These are phyloP conservation scores for Lycaon pictus DNA, from an alignment of 2,113 vertebrate genomes.

Conservation along the genomic window DNA sequence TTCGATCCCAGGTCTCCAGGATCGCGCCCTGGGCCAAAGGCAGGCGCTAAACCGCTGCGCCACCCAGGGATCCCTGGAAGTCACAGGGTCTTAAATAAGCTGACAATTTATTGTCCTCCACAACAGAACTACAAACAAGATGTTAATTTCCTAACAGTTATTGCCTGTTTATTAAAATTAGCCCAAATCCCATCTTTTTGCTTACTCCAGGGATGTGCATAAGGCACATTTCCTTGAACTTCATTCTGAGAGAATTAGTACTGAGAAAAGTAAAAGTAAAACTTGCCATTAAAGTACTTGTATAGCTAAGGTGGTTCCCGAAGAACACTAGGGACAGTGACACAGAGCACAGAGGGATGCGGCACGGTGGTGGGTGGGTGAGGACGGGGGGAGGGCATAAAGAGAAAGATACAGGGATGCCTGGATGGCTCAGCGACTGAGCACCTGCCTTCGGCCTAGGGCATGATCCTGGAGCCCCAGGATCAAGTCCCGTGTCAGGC, in stretches of 20 bases:
- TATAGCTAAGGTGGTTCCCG: neutral
- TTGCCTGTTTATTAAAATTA: neutral
- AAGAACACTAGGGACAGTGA: neutral
- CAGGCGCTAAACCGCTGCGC: too few relatives aligned
- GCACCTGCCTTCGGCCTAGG: too few relatives aligned
- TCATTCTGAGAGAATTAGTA: neutral
- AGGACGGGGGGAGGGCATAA: too few relatives aligned
- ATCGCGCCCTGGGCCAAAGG: too few relatives aligned
- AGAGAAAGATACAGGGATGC: too few relatives aligned
- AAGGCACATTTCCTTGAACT: neutral
- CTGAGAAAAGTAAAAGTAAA: neutral
- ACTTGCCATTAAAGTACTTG: neutral
- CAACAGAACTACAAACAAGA: neutral
- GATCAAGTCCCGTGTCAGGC: too few relatives aligned
- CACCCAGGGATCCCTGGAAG: too few relatives aligned
- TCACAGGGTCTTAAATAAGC: neutral
- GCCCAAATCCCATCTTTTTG: neutral
- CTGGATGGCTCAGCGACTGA: too few relatives aligned
- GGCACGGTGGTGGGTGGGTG: too few relatives aligned
- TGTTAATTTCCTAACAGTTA: neutral
- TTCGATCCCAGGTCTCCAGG: too few relatives aligned
- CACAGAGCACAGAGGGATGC: neutral
- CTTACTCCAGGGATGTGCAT: neutral
- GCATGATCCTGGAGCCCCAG: too few relatives aligned
- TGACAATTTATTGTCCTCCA: neutral